Evolutionary conservation across 1,140 invertebrate species (phyloP).

Genomic region (Drosophila melanogaster): Release_6_plus_ISO1_MT NT_033779.5:5947501-5948000

Average conservation of each 20-base stretch:
- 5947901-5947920: constrained; percentile 50
- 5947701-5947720: not conserved
- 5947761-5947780: constrained; percentile 34
- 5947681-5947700: constrained; percentile 28
- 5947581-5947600: constrained; percentile 35
- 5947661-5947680: constrained; percentile 1
- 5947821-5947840: constrained; percentile 73
- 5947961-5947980: constrained; percentile 56
- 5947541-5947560: constrained; percentile 15
- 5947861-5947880: constrained; percentile 80
- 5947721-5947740: constrained; percentile 1
- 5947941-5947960: constrained; percentile 49
- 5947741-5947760: constrained; percentile 32
- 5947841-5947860: constrained; percentile 78
- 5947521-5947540: constrained; percentile 13
- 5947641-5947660: constrained; percentile 36
- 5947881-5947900: constrained; percentile 79
- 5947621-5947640: constrained; percentile 62
- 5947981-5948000: constrained; percentile 33
- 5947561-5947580: constrained; percentile 21
- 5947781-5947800: constrained; percentile 33
- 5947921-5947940: constrained; percentile 72
- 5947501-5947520: constrained; percentile 16
- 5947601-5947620: constrained; percentile 64
- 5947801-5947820: constrained; percentile 66